Percentiles rank a stretch among this genome's conserved stretches.
Conservation (phyloP, 64 coral and sea anemone genomes). For the Dendrophyllia cribrosa region DNA sequence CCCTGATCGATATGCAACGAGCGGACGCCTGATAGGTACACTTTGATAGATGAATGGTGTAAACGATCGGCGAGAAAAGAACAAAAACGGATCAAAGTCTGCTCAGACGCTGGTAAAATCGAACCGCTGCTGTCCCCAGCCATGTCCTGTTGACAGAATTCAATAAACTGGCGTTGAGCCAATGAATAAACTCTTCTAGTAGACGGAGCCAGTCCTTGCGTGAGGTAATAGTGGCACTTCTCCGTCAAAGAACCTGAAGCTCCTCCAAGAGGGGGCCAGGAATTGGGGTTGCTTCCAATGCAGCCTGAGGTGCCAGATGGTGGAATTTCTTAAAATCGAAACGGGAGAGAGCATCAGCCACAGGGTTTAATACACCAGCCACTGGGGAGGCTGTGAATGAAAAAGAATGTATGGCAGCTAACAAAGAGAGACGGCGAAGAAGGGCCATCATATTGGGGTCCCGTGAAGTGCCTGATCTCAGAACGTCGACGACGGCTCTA, state of each 20-base stretch:
- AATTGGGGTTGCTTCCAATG: neutral
- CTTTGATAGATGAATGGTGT: neutral
- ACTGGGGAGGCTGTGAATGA: neutral
- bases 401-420: neutral
- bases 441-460: neutral
- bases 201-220: neutral
- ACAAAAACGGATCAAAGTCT: neutral
- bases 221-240: neutral
- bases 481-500: neutral
- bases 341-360: neutral
- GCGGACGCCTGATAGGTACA: constrained; percentile 2
- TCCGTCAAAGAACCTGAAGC: neutral
- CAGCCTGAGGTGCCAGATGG: neutral
- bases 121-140: neutral
- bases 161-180: neutral
- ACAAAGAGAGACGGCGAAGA: neutral
- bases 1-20: constrained; percentile 10
- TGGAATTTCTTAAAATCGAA: neutral
- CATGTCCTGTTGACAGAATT: neutral
- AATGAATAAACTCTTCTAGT: neutral
- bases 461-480: neutral
- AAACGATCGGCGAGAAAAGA: neutral
- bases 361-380: neutral
- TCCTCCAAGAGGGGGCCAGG: neutral
- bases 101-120: neutral